Evolutionary conservation across 2,113 vertebrate species (phyloP).

Genomic region (Enhydra lutris): DNA sequence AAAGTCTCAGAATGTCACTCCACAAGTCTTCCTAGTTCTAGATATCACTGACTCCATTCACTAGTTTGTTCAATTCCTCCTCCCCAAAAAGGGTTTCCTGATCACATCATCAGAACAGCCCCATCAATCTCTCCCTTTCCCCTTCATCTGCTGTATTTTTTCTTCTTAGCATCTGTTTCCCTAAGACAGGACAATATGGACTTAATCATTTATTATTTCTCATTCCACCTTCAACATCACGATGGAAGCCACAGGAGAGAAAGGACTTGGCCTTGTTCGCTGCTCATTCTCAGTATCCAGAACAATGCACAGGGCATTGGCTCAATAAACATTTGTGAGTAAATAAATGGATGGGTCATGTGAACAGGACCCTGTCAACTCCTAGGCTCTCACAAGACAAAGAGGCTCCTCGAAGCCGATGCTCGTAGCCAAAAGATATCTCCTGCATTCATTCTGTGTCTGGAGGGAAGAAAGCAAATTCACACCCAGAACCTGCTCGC

Average conservation of each 20-base stretch:
- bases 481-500: not conserved
- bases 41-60: too few relatives aligned
- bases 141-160: not conserved
- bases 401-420: not conserved
- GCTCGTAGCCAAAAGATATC: not conserved
- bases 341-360: not conserved
- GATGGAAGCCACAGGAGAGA: not conserved
- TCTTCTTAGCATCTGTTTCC: not conserved
- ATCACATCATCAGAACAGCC: accelerated
- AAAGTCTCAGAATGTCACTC: not conserved
- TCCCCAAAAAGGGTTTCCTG: not conserved
- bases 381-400: not conserved
- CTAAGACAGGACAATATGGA: not conserved
- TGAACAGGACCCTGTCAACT: not conserved
- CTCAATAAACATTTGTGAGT: not conserved
- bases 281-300: not conserved
- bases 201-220: not conserved
- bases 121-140: not conserved
- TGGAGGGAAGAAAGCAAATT: not conserved
- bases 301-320: accelerated
- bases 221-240: not conserved
- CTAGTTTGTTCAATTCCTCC: accelerated
- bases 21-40: too few relatives aligned
- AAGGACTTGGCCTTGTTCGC: not conserved
- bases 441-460: not conserved